Evolutionary conservation across 2,797 vertebrate genomes (phyloP).

Genomic region (Hylomyscus alleni): DNA sequence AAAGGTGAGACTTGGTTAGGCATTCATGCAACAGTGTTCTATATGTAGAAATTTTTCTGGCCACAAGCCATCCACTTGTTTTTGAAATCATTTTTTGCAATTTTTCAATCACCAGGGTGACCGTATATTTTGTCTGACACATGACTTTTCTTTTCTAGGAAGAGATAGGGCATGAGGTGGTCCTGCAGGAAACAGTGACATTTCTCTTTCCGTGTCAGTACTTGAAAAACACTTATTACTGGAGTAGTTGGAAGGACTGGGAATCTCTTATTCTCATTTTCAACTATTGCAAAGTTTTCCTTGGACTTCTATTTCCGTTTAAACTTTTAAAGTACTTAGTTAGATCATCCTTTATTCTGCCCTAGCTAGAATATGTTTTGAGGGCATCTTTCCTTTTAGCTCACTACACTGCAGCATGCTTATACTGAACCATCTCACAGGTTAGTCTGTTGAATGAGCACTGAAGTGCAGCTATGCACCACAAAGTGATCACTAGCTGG

Average conservation of each 20-base stretch:
- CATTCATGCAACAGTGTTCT: constrained; percentile 57
- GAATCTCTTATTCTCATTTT: constrained; percentile 64
- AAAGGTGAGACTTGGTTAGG: constrained; percentile 18
- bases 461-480: constrained; percentile 58
- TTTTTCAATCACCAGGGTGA: constrained; percentile 66
- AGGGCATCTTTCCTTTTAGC: constrained; percentile 51
- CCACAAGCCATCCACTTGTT: neutral
- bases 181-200: constrained; percentile 63
- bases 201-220: constrained; percentile 73
- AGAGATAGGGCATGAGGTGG: constrained; percentile 53
- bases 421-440: constrained; percentile 49
- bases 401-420: neutral
- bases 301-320: neutral
- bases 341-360: neutral
- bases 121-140: constrained; percentile 75
- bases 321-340: constrained; percentile 27
- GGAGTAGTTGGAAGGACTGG: constrained; percentile 37
- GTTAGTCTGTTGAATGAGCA: constrained; percentile 73
- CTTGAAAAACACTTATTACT: constrained; percentile 65
- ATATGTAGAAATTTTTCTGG: constrained; percentile 26
- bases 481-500: constrained; percentile 73
- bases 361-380: constrained; percentile 3
- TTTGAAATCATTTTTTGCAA: constrained; percentile 67
- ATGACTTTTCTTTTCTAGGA: constrained; percentile 65
- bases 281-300: neutral